Conservation (phyloP, 2,113 vertebrate species). For the Anolis carolinensis region DNA sequence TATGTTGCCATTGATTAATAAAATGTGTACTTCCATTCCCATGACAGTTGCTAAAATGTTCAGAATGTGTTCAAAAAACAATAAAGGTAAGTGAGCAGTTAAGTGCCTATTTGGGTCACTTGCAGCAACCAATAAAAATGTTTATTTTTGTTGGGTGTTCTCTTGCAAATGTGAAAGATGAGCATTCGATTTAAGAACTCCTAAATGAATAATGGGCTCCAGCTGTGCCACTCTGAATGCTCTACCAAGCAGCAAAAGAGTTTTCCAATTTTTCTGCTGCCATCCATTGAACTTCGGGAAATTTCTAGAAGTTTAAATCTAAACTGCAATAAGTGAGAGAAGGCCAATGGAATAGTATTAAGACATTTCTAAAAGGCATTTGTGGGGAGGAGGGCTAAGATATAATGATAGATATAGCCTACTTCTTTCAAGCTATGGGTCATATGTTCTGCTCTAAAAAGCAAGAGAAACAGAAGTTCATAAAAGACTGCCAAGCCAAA, state of each 20-base stretch:
- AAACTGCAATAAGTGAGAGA: not conserved
- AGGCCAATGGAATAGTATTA: not conserved
- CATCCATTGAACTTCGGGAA: not conserved
- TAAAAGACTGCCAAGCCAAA: not conserved
- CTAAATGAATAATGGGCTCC: not conserved
- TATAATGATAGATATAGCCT: not conserved
- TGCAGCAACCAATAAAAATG: not conserved
- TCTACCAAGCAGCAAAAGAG: not conserved
- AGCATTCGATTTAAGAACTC: conserved; percentile 14
- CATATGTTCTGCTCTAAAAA: not conserved
- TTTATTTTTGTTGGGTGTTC: conserved; percentile 34
- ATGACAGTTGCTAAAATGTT: conserved; percentile 5
- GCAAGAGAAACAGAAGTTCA: not conserved
- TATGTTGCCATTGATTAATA: not conserved
- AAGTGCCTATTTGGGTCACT: conserved; percentile 1
- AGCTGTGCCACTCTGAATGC: conserved; percentile 4
- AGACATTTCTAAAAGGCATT: not conserved
- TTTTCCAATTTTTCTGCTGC: not conserved
- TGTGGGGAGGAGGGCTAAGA: not conserved
- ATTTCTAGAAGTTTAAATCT: not conserved
- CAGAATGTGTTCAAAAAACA: not conserved
- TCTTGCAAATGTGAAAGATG: conserved; percentile 25
- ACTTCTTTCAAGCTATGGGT: not conserved
- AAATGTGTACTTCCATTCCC: not conserved
- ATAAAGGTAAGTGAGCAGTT: not conserved